Percentiles rank a stretch among this genome's conserved stretches.
Evolutionary conservation across 1,140 invertebrate genomes (phyloP).

Genomic region (Conus betulinus): DNA sequence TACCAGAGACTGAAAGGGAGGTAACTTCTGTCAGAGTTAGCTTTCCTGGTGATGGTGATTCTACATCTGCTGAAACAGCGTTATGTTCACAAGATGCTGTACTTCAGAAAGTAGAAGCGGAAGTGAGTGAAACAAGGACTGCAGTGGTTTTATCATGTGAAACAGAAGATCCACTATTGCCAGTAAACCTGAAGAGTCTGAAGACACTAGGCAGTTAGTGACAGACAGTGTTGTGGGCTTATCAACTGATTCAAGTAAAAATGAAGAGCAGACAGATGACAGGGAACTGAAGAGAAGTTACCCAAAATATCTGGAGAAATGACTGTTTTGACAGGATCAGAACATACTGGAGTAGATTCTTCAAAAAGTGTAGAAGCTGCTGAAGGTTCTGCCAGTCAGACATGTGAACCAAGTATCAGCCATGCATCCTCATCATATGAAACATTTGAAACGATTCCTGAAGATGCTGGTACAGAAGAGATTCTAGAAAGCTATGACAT

Average conservation of each 20-base stretch:
- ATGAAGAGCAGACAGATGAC: background rate
- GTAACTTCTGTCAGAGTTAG: background rate
- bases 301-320: background rate
- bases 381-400: background rate
- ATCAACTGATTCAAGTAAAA: background rate
- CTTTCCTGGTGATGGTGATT: background rate
- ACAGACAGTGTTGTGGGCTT: background rate
- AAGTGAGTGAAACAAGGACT: background rate
- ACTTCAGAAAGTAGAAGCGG: background rate
- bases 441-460: conserved; percentile 7
- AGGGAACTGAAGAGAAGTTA: background rate
- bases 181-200: background rate
- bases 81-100: background rate
- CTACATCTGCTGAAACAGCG: background rate
- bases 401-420: background rate
- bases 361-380: background rate
- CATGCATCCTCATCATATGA: background rate
- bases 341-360: background rate
- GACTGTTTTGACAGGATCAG: background rate
- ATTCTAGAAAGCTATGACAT: conserved; percentile 26
- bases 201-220: background rate
- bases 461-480: conserved; percentile 1
- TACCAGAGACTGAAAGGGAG: background rate
- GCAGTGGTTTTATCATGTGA: background rate
- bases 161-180: background rate